These are phyloP conservation scores for Drosophila nebulosa DNA, from an alignment of 1,140 invertebrate genomes.

Conservation along the genomic window DNA sequence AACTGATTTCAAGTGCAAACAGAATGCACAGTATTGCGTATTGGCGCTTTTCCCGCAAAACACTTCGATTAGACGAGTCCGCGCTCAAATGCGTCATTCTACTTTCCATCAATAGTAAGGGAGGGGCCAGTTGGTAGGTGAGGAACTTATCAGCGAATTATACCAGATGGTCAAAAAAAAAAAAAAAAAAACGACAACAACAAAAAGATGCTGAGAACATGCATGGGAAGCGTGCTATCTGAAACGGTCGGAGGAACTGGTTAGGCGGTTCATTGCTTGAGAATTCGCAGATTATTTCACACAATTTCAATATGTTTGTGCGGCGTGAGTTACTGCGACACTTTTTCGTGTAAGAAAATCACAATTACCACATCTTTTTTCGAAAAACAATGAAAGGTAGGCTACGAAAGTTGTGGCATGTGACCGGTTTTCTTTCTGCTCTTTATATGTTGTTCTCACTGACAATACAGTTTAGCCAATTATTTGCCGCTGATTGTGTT, in stretches of 20 bases:
- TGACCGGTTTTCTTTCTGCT: no score
- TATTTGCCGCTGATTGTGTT: no score
- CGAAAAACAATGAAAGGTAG: no score
- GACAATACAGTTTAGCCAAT: no score
- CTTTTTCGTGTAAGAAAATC: not conserved
- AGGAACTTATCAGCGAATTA: not conserved
- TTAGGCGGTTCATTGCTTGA: not conserved
- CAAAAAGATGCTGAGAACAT: not conserved
- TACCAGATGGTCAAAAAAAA: not conserved
- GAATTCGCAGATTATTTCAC: not conserved
- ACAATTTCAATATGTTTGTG: not conserved
- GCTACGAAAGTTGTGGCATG: no score
- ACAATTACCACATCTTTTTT: no score
- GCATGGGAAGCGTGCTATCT: not conserved
- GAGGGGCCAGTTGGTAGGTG: not conserved
- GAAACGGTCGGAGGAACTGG: not conserved
- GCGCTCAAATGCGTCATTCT: not conserved
- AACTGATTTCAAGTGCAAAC: constrained; percentile 47
- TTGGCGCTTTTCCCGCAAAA: not conserved
- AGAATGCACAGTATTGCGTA: constrained; percentile 4
- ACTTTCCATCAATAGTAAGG: not conserved
- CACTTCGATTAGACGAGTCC: not conserved
- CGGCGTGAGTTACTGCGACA: not conserved
- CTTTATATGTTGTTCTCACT: no score
- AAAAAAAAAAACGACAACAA: not conserved